These are phyloP conservation scores for Liposcelis brunnea DNA, from an alignment of 2,888 invertebrate genomes.

Conservation along the genomic window DNA sequence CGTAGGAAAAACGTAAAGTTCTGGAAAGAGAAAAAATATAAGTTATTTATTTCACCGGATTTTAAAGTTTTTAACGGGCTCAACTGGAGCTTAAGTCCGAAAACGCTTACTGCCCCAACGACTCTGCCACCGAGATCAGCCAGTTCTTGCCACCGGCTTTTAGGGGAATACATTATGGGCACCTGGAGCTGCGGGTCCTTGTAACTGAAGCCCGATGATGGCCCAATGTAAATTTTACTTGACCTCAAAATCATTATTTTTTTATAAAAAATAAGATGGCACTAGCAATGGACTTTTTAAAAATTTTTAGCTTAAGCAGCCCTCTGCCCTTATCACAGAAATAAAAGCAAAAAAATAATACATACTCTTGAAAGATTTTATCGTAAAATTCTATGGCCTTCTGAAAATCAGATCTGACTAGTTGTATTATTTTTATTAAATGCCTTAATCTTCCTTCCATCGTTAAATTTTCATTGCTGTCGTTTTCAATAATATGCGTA, in stretches of 20 bases:
- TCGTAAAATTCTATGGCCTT: conserved; percentile 65
- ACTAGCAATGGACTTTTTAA: too few species aligned
- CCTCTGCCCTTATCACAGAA: too few species aligned
- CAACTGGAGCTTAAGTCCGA: too few species aligned
- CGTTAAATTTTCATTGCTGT: conserved; percentile 37
- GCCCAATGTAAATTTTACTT: too few species aligned
- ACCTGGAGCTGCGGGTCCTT: too few species aligned
- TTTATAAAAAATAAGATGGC: too few species aligned
- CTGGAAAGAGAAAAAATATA: conserved; percentile 28
- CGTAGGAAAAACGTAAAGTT: conserved; percentile 53
- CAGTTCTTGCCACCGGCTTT: too few species aligned
- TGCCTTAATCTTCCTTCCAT: conserved; percentile 58
- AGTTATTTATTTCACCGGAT: neutral
- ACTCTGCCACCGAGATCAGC: too few species aligned
- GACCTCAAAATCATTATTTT: too few species aligned
- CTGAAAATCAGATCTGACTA: conserved; percentile 62
- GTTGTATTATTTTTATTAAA: conserved; percentile 65
- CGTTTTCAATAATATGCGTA: conserved; percentile 53
- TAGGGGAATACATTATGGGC: too few species aligned
- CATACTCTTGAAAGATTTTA: conserved; percentile 68
- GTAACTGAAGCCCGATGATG: too few species aligned
- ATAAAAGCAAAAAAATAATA: conserved; percentile 18
- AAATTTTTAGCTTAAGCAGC: conserved; percentile 9
- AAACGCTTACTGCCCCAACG: too few species aligned
- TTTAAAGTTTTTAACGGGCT: conserved; percentile 6